Percentiles rank a stretch among this genome's conserved stretches.
These are phyloP conservation scores for Papilio polytes DNA, from an alignment of 1,140 invertebrate species.

Conservation along the genomic window DNA sequence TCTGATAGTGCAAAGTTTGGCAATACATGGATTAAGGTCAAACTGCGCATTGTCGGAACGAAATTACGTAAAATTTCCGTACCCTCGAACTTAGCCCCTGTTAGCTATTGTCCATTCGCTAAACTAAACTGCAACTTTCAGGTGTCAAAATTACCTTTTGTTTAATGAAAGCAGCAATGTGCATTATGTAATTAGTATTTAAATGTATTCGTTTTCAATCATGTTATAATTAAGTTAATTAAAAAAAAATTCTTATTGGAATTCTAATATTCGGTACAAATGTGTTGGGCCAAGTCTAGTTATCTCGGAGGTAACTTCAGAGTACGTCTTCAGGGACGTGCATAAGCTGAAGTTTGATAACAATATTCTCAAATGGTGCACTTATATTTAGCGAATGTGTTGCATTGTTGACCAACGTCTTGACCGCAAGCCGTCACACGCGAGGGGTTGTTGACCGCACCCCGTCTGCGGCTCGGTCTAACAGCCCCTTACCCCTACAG, in stretches of 20 bases:
- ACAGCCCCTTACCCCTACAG: constrained; percentile 24
- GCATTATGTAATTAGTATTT: no score
- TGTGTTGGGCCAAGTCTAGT: neutral
- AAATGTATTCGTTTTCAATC: no score
- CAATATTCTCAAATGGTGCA: neutral
- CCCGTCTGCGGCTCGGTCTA: constrained; percentile 25
- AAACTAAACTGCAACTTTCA: neutral
- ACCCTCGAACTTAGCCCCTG: constrained; percentile 29
- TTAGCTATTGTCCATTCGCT: neutral
- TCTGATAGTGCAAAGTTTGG: constrained; percentile 32
- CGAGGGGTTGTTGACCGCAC: constrained; percentile 29
- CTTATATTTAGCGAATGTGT: neutral
- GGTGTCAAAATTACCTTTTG: neutral
- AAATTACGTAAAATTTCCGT: constrained; percentile 11
- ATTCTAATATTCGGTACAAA: no score
- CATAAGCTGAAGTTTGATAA: neutral
- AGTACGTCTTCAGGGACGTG: neutral
- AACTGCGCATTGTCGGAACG: neutral
- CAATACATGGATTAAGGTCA: constrained; percentile 30
- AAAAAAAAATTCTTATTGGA: no score
- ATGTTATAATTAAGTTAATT: no score
- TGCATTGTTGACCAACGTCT: neutral
- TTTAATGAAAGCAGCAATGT: no score
- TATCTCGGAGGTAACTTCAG: neutral
- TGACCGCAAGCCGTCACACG: constrained; percentile 26